Evolutionary conservation across 2,113 vertebrate species (phyloP).

Genomic region (Silurus asotus): DNA sequence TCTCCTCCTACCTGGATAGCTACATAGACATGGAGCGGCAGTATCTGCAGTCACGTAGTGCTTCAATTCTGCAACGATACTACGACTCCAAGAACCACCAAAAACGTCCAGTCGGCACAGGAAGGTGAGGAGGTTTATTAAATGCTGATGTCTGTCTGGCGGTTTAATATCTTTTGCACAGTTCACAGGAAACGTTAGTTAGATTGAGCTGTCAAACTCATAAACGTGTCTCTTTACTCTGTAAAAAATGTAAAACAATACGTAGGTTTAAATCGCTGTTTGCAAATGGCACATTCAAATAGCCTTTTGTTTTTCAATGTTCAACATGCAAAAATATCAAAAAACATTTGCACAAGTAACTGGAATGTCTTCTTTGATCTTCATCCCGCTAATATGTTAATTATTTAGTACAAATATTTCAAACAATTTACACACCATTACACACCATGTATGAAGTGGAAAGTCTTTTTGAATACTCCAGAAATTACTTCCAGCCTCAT

Average conservation of each 20-base stretch:
- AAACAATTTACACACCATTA: neutral
- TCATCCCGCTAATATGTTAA: neutral
- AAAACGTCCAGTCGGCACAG: conserved; percentile 89
- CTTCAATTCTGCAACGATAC: conserved; percentile 92
- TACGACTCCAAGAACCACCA: conserved; percentile 99
- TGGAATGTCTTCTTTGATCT: neutral
- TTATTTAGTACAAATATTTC: neutral
- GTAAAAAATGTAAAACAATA: neutral
- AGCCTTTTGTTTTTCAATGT: neutral
- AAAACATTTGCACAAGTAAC: neutral
- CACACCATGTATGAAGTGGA: neutral
- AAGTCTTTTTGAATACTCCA: neutral
- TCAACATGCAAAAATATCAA: neutral
- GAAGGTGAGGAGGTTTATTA: conserved; percentile 78
- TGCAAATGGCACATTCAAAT: neutral
- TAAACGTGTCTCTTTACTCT: neutral
- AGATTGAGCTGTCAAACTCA: neutral
- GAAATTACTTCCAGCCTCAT: neutral
- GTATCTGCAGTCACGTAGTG: conserved; percentile 91
- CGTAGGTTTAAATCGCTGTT: neutral
- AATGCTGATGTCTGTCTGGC: neutral
- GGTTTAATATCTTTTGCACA: neutral
- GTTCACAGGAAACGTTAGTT: neutral
- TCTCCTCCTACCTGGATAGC: conserved; percentile 95
- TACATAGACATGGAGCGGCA: conserved; percentile 96